These are phyloP conservation scores for Crossaster papposus DNA, from an alignment of 53 echinoderm and acorn worm genomes.

Conservation along the genomic window DNA sequence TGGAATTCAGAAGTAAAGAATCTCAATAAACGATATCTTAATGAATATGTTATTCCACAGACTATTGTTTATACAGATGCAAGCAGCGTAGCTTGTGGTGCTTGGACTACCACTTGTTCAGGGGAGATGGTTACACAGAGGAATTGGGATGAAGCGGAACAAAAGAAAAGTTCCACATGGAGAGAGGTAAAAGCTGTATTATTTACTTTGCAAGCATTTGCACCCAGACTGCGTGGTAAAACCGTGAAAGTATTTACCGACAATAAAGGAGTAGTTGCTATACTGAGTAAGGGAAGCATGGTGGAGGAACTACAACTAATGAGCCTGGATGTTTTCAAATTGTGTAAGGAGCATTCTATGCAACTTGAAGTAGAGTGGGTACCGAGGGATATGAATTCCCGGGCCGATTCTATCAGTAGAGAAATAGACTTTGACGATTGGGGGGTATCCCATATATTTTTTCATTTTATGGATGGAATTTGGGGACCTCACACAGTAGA, in stretches of 20 bases:
- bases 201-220: neutral
- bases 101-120: neutral
- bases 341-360: neutral
- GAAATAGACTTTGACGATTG: slow-evolving; percentile 42
- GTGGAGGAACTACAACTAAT: too few species aligned
- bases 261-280: slow-evolving; percentile 15
- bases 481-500: too few species aligned
- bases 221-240: neutral
- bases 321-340: neutral
- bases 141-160: neutral
- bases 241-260: slow-evolving; percentile 20
- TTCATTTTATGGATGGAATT: too few species aligned
- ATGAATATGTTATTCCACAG: slow-evolving; percentile 12
- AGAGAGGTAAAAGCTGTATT: slow-evolving; percentile 3
- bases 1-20: slow-evolving; percentile 26
- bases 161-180: slow-evolving; percentile 45
- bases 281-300: neutral
- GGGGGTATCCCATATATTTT: too few species aligned
- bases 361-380: slow-evolving; percentile 42
- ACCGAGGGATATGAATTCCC: slow-evolving; percentile 8
- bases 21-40: neutral
- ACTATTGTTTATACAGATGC: slow-evolving; percentile 30
- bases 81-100: slow-evolving; percentile 34
- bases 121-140: neutral
- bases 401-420: slow-evolving; percentile 36